phyloP scores from a whole-genome alignment of 2,797 vertebrate genomes.

The Sebastes matsubarae region DNA sequence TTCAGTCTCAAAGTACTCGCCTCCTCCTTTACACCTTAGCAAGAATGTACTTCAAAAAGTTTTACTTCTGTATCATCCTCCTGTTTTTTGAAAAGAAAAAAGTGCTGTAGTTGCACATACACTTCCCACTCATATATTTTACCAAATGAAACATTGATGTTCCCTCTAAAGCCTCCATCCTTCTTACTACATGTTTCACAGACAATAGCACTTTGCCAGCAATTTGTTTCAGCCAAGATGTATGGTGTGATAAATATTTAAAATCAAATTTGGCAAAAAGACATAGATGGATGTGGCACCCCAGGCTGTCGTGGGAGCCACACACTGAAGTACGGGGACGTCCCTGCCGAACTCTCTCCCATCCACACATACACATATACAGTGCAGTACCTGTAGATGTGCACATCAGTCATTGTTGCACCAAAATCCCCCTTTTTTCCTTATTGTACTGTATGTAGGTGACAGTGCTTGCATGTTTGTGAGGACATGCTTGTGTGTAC shows the following conservation, averaged over 20 bases:
- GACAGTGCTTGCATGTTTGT: background rate
- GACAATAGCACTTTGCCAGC: slow-evolving; percentile 98
- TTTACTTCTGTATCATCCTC: slow-evolving; percentile 55
- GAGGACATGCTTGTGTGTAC: background rate
- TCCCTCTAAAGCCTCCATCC: slow-evolving; percentile 95
- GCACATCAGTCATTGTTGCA: background rate
- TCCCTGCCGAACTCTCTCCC: slow-evolving; percentile 49
- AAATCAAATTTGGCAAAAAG: slow-evolving; percentile 99
- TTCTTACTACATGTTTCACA: slow-evolving; percentile 93
- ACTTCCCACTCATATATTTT: slow-evolving; percentile 89
- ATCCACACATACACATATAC: slow-evolving; percentile 11
- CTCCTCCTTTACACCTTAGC: background rate
- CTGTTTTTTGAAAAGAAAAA: slow-evolving; percentile 39
- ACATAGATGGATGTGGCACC: slow-evolving; percentile 96
- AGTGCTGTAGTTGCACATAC: slow-evolving; percentile 76
- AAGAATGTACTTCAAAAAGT: slow-evolving; percentile 51
- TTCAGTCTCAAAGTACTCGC: slow-evolving; percentile 5
- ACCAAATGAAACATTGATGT: slow-evolving; percentile 99
- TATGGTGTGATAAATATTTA: slow-evolving; percentile 99
- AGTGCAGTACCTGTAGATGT: slow-evolving; percentile 19
- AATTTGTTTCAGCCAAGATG: slow-evolving; percentile 97
- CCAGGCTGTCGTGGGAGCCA: slow-evolving; percentile 84
- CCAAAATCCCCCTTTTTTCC: background rate
- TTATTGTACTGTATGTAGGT: background rate
- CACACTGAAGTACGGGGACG: slow-evolving; percentile 66